Base-by-base conservation (phyloP, 2,888 invertebrate genomes). In the Drosophila meridiana region DNA sequence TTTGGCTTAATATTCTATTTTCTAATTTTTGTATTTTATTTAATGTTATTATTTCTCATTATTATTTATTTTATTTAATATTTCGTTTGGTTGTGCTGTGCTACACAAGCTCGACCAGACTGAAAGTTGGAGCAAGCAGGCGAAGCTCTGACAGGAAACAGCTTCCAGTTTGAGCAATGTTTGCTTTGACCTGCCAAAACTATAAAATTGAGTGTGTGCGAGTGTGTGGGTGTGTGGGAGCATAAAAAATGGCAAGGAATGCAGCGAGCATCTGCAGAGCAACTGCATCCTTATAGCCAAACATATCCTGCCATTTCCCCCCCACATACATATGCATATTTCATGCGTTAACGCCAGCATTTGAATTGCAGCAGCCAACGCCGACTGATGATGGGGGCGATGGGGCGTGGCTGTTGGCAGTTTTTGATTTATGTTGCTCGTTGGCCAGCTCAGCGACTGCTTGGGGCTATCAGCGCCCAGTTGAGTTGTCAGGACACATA, bases 311-410 rank as follows among this genome's bases (percentile, higher is more conserved):
- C 62, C 32, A 34, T 9, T 26, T 43, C 30, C 43, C 38, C 60
- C 2, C 26, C n/a, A 34, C 26, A 47, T 55, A 30, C 83, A 72
- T 79, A 84, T 90, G 85, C 90, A 90, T 91, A 88, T 91, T 91
- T 90, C 81, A 91, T 90, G 89, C 84, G 91, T 90, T 91, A 91
- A 89, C 91, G 84, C 89, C 87, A 87, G 80, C 90, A 88, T 90
- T 91, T 90, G 80, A 87, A 88, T 87, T 85, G 83, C 79, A 82
- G 40, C 30, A 26, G 58, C 30, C 30, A 42, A n/a, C 40, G 38
- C 38, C 28, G 40, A 43, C 57, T 26, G 43, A 14, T 60, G 60
- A 14, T 40, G 40, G 60, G 32, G 42, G 42, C 28, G 28, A 5
- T 20, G 56, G 30, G 56, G 56, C 30, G 42, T 42, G 56, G 38